Percentiles rank a stretch among this genome's conserved stretches.
These are phyloP conservation scores for Palythoa grandiflora DNA, from an alignment of 92 coral and sea anemone genomes.

Conservation along the genomic window DNA sequence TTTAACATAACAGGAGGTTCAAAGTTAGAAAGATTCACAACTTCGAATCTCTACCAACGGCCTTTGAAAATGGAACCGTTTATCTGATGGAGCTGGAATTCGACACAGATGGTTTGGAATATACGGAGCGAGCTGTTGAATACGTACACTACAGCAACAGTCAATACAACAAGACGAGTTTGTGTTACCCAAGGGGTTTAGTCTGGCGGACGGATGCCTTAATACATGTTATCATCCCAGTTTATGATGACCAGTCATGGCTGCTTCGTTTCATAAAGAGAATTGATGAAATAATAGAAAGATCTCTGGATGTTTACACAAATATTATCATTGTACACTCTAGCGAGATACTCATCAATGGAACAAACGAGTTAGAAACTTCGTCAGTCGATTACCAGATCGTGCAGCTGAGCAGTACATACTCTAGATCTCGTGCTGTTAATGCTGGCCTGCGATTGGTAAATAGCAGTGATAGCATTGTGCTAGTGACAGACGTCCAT, in stretches of 20 bases:
- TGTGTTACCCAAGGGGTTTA: slow-evolving; percentile 71
- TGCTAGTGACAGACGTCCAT: slow-evolving; percentile 71
- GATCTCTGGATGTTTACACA: slow-evolving; percentile 75
- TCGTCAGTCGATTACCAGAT: slow-evolving; percentile 56
- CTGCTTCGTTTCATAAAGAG: slow-evolving; percentile 70
- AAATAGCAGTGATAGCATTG: slow-evolving; percentile 51
- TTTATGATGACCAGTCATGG: slow-evolving; percentile 63
- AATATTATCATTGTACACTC: slow-evolving; percentile 68
- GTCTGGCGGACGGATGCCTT: slow-evolving; percentile 64
- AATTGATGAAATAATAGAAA: slow-evolving; percentile 60
- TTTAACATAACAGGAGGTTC: slow-evolving; percentile 57
- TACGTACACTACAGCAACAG: slow-evolving; percentile 58
- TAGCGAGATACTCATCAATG: slow-evolving; percentile 40
- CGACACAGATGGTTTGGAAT: slow-evolving; percentile 78
- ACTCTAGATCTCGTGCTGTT: slow-evolving; percentile 76
- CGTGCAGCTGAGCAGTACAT: slow-evolving; percentile 53
- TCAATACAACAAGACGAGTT: slow-evolving; percentile 28
- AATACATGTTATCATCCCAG: slow-evolving; percentile 66
- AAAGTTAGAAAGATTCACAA: slow-evolving; percentile 53
- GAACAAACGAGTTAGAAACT: slow-evolving; percentile 18
- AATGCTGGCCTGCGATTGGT: slow-evolving; percentile 73
- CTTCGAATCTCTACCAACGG: slow-evolving; percentile 62
- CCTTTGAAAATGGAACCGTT: slow-evolving; percentile 23
- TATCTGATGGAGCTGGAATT: slow-evolving; percentile 75
- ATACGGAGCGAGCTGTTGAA: slow-evolving; percentile 72